Conservation (phyloP, 2,797 vertebrate genomes). For the Neomorphus geoffroyi region DNA sequence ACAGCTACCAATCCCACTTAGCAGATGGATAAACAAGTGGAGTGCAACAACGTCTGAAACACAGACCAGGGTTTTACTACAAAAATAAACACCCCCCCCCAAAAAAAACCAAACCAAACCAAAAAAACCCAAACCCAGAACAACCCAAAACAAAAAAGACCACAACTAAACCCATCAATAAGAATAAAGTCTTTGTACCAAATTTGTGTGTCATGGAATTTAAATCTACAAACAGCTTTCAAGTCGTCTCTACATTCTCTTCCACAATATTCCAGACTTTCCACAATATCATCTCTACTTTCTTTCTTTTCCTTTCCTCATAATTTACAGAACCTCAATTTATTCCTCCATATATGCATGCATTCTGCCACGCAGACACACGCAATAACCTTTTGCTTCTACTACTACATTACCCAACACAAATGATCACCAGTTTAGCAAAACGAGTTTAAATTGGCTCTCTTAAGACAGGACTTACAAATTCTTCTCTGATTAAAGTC, state of each 20-base stretch:
- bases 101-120: neutral
- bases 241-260: neutral
- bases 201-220: neutral
- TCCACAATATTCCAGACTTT: neutral
- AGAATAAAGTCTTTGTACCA: neutral
- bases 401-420: neutral
- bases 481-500: neutral
- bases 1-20: neutral
- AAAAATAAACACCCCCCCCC: neutral
- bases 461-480: neutral
- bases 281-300: neutral
- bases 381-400: neutral
- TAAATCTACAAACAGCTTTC: neutral
- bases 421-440: neutral
- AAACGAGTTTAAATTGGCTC: neutral
- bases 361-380: neutral
- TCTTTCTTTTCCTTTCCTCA: neutral
- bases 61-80: neutral
- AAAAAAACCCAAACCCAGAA: neutral
- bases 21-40: neutral
- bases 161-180: neutral
- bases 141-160: neutral
- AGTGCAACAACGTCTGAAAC: neutral
- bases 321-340: neutral
- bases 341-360: neutral